Percentiles rank a stretch among this genome's conserved stretches.
Evolutionary conservation across 2,888 invertebrate genomes (phyloP).

Genomic region (Chaetoderma sp.): DNA sequence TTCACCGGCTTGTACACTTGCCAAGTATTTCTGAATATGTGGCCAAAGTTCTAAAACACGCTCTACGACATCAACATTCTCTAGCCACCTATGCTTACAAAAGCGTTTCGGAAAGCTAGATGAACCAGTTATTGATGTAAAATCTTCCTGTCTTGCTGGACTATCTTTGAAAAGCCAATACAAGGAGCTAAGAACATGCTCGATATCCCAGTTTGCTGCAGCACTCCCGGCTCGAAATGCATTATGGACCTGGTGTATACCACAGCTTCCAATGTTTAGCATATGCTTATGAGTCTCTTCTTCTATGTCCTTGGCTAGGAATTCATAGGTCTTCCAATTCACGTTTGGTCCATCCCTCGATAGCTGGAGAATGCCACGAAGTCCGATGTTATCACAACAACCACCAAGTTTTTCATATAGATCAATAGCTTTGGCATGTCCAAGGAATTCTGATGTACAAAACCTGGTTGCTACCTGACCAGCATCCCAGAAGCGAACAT

Average conservation of each 20-base stretch:
- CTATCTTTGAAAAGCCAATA: slow-evolving; percentile 13
- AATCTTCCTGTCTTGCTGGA: slow-evolving; percentile 21
- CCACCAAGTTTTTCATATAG: slow-evolving; percentile 34
- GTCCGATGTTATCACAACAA: slow-evolving; percentile 15
- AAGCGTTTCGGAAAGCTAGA: slow-evolving; percentile 10
- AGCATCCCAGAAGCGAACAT: slow-evolving; percentile 45
- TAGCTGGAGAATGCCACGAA: slow-evolving; percentile 15
- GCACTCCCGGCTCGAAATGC: slow-evolving; percentile 48
- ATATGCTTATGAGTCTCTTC: slow-evolving; percentile 9
- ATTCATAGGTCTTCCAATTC: not conserved
- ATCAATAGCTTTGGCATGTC: slow-evolving; percentile 40
- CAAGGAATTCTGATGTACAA: slow-evolving; percentile 37
- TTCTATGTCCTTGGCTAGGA: not conserved
- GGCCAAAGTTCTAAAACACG: slow-evolving; percentile 14
- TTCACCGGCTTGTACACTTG: not conserved
- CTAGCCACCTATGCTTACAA: slow-evolving; percentile 24
- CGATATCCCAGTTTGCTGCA: slow-evolving; percentile 37
- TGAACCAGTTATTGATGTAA: not conserved
- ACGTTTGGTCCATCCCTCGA: slow-evolving; percentile 22
- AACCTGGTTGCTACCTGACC: slow-evolving; percentile 44
- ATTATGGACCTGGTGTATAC: slow-evolving; percentile 52
- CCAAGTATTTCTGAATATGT: slow-evolving; percentile 3
- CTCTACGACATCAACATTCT: slow-evolving; percentile 16
- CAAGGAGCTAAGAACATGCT: not conserved
- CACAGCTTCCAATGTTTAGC: slow-evolving; percentile 51